Evolutionary conservation across 2,113 vertebrate species (phyloP), one percentile per base, ranked within the genome.

Genomic region (Mohoua ochrocephala): DNA sequence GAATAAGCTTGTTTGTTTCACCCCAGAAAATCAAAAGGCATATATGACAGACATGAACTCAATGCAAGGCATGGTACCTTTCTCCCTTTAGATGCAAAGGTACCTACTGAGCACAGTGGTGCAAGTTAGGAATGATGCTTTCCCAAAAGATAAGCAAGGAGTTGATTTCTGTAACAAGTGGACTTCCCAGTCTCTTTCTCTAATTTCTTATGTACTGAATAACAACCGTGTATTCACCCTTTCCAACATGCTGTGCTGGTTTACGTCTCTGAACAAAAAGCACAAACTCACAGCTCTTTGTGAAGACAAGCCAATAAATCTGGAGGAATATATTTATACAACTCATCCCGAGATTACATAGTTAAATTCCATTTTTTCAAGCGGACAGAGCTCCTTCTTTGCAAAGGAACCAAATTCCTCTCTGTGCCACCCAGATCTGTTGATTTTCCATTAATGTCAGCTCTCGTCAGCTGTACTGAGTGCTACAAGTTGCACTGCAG

Each of bases 251-350:
- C 85, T 89, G 83, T 76, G 80, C 76, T 91, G 93, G 49, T 91
- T 94, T 96, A 81, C 71, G 78, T 93, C 71, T 95, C 69, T 53
- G 79, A 96, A 88, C 33, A 71, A 77, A 87, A 97, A 92, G 76
- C 79, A 78, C 76, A 91, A 65, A 30, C 71, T 93, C 85, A 74
- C 85, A 93, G 86, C 77, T 95, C 91, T 74, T 95, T 89, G 59
- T 81, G 94, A 94, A 91, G 80, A 90, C 75, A 88, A 92, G 88
- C 79, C 83, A 92, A 56, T 94, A 89, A 92, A 92, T 95, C 80
- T 91, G 42, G 67, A 69, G 69, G 69, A 92, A 96, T 92, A 57
- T 61, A 76, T 89, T 95, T 93, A 42, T 89, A 87, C 70, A 92
- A 79, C 16, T 87, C 73, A 64, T 42, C 76, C 83, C 68, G 73